A percentile compares a stretch with the other conserved stretches of the same genome.
These are phyloP conservation scores for Lamellibrachia satsuma DNA, from an alignment of 2,888 invertebrate genomes.

Conservation along the genomic window DNA sequence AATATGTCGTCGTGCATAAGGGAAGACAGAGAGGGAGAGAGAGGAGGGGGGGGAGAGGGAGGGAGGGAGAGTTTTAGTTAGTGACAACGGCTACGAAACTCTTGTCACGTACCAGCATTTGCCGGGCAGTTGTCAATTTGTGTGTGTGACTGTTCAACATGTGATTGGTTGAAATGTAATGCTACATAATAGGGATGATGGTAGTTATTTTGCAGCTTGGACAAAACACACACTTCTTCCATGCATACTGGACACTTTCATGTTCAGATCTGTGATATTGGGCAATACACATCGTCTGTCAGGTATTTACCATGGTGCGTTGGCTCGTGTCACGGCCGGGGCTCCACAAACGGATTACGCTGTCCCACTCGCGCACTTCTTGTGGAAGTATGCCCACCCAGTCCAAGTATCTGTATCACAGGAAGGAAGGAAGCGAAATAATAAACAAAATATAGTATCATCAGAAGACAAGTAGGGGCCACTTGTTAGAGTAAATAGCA, in stretches of 20 bases:
- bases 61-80: not conserved
- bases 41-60: not conserved
- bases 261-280: not conserved
- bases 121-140: no score
- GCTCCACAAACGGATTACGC: not conserved
- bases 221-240: no score
- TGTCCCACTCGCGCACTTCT: conserved; percentile 1
- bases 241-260: not conserved
- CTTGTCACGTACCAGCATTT: no score
- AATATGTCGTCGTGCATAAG: no score
- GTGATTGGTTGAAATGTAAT: no score
- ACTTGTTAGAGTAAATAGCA: no score
- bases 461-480: no score
- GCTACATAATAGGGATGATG: no score
- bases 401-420: not conserved
- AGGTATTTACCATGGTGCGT: not conserved
- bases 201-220: no score
- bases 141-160: no score
- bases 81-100: not conserved
- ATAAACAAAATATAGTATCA: no score
- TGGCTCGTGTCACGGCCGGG: not conserved
- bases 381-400: not conserved
- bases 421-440: not conserved
- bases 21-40: not conserved
- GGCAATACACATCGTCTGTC: not conserved